Evolutionary conservation across 2,888 invertebrate genomes (phyloP), one percentile per base, ranked within the genome.

Genomic region (Clistopyga incitator): DNA sequence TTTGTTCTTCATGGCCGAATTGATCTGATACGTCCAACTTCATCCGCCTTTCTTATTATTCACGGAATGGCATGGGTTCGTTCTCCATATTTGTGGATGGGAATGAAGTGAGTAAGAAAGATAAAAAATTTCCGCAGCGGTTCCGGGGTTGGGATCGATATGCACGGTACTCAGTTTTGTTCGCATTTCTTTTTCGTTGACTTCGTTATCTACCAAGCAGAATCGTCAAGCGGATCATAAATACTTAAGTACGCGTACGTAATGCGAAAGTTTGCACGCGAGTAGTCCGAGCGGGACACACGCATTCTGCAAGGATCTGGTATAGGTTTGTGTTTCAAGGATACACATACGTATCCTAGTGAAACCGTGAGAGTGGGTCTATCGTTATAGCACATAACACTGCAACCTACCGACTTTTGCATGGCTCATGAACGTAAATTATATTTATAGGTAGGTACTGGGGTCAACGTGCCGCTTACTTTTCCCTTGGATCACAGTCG

Each of bases 211-310:
- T 82, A 42, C 38, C n/a, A 52, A 59, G 67, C 34, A 61, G 74
- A 81, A 86, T 87, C 87, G 85, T 85, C 85, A 83, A 76, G 86
- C 78, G 67, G 83, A 85, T 87, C 86, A 87, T 86, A 87, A 86
- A 86, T 87, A 87, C 80, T 80, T 86, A 86, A 87, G 80, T 85
- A 82, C 85, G 80, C 81, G 80, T 83, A 83, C 72, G 82, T 88
- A 86, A 87, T 86, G 81, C 78, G 83, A 84, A 85, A 84, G 77
- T 86, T 86, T 82, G 87, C 87, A 88, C 87, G 87, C 87, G 81
- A 87, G 64, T 50, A 34, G 45, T 20, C 23, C 29, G 42, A 45
- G n/a, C 61, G 15, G 64, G 47, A 42, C 70, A 56, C 72, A 72
- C 74, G 65, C 50, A 25, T 50, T 47, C 75, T 25, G 15, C 75